These are phyloP conservation scores for Aplysina aerophoba DNA, from an alignment of 37 sponge, comb jelly and placozoan genomes.

Conservation along the genomic window DNA sequence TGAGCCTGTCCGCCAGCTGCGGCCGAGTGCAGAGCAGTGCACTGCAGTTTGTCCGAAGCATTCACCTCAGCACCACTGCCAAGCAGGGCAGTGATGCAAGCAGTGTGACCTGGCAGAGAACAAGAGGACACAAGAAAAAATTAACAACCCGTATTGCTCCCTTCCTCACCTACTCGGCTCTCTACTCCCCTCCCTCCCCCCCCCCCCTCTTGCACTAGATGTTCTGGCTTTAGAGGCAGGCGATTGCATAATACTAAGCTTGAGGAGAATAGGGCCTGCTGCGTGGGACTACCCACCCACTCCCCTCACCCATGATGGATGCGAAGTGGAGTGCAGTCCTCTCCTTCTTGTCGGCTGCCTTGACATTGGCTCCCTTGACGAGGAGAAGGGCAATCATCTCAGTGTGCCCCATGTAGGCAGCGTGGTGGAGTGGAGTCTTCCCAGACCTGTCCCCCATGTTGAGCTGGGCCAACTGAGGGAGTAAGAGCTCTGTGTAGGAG, in stretches of 20 bases:
- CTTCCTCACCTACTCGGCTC: no score
- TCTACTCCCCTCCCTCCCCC: no score
- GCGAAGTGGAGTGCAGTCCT: constrained; percentile 84
- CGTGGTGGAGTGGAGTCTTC: constrained; percentile 86
- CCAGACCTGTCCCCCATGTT: constrained; percentile 82
- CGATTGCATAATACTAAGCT: no score
- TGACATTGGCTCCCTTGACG: constrained; percentile 80
- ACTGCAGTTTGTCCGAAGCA: constrained; percentile 74
- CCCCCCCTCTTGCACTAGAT: no score
- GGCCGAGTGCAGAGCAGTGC: constrained; percentile 84
- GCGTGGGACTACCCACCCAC: no score
- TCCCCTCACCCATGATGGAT: constrained; percentile 72
- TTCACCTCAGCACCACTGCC: constrained; percentile 79
- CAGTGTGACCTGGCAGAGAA: constrained; percentile 58
- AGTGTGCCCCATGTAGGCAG: constrained; percentile 74
- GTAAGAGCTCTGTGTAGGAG: constrained; percentile 32
- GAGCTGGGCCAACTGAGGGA: constrained; percentile 54
- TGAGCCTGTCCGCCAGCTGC: constrained; percentile 85
- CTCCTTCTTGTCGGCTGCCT: constrained; percentile 62
- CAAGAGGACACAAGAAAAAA: neutral
- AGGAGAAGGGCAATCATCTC: constrained; percentile 82
- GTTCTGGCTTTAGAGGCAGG: no score
- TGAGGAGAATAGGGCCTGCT: no score
- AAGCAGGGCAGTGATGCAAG: constrained; percentile 75
- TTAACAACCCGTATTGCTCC: no score